These are phyloP conservation scores for Spea bombifrons DNA, from an alignment of 2,113 vertebrate genomes.

Conservation along the genomic window DNA sequence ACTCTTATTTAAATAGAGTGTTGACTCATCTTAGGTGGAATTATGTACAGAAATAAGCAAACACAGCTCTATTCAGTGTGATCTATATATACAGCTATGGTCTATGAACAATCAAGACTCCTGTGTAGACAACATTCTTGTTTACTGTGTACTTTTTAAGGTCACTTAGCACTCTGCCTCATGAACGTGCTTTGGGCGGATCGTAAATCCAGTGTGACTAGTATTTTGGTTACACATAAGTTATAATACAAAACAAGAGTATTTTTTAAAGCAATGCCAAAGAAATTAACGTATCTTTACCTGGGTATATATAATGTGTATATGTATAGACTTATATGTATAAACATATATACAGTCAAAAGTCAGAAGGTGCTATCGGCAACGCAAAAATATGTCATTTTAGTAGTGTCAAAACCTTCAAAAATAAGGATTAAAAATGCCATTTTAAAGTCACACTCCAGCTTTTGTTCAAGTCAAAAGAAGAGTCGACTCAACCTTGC, in stretches of 20 bases:
- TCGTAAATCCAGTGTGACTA: constrained; percentile 49
- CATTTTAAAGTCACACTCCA: no score
- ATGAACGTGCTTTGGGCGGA: constrained; percentile 50
- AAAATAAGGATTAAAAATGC: no score
- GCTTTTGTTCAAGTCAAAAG: no score
- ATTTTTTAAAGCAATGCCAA: constrained; percentile 40
- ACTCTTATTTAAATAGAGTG: constrained; percentile 62
- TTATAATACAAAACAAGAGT: constrained; percentile 61
- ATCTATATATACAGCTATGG: constrained; percentile 54
- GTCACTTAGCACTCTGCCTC: constrained; percentile 54
- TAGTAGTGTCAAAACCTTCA: no score
- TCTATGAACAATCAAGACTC: constrained; percentile 51
- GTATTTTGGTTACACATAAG: constrained; percentile 52
- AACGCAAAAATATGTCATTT: no score
- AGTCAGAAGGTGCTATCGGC: no score
- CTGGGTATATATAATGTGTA: no score
- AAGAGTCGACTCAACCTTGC: no score
- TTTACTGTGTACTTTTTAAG: constrained; percentile 64
- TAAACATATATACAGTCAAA: neutral
- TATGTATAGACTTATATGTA: neutral
- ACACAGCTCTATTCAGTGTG: constrained; percentile 57
- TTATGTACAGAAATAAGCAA: constrained; percentile 70
- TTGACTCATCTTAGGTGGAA: constrained; percentile 73
- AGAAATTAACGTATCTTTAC: neutral
- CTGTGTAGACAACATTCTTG: constrained; percentile 53